A percentile compares a stretch with the other conserved stretches of the same genome.
Conservation (phyloP, 2,113 vertebrate species). For the Geococcyx californianus region DNA sequence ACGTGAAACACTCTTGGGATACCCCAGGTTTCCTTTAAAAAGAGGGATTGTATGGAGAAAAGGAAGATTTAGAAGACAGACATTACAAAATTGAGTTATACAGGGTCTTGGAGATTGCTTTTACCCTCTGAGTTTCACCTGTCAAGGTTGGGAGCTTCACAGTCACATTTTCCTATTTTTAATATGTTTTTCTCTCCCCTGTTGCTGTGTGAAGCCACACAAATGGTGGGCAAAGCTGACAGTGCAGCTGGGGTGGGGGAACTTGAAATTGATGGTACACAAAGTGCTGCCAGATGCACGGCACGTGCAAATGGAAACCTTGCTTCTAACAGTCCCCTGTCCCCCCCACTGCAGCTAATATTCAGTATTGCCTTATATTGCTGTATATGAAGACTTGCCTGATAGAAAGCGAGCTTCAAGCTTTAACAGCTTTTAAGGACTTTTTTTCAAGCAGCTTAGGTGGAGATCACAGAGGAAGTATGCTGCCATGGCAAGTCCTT, state of each 20-base stretch:
- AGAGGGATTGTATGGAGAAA: not conserved
- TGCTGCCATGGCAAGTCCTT: not conserved
- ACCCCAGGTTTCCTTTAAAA: not conserved
- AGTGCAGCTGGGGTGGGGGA: not conserved
- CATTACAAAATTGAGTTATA: not conserved
- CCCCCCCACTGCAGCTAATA: not conserved
- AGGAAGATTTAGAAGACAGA: not conserved
- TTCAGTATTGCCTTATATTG: not conserved
- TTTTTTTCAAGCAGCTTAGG: constrained; percentile 2
- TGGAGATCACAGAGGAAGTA: constrained; percentile 42
- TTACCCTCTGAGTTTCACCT: not conserved
- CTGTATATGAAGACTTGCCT: not conserved
- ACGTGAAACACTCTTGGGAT: not conserved
- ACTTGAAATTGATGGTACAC: not conserved
- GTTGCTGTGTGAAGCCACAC: not conserved
- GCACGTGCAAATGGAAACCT: not conserved
- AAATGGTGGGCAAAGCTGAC: not conserved
- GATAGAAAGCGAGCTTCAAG: not conserved
- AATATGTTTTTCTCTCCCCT: not conserved
- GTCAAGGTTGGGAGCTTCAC: not conserved
- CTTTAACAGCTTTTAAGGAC: not conserved
- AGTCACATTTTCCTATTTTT: constrained; percentile 61
- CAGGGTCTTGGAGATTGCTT: not conserved
- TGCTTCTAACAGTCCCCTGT: not conserved
- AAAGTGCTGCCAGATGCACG: not conserved